These are phyloP conservation scores for Catocala fraxini DNA, from an alignment of 2,888 invertebrate genomes.

Conservation along the genomic window DNA sequence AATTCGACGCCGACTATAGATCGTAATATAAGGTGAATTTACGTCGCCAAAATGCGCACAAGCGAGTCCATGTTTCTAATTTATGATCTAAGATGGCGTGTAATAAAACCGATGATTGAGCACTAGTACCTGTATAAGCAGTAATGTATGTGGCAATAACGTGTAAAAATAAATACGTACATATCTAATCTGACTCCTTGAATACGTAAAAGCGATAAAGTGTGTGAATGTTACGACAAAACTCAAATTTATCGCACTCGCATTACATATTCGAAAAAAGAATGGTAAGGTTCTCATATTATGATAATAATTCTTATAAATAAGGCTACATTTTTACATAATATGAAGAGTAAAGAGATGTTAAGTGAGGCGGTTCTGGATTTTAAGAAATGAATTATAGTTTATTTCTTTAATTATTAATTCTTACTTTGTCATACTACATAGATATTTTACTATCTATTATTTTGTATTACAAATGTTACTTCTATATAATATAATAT, in stretches of 20 bases:
- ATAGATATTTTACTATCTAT: no score
- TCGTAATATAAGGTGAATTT: no score
- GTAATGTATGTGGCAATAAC: constrained; percentile 27
- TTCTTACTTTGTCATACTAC: neutral
- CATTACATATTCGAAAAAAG: constrained; percentile 51
- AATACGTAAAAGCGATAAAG: constrained; percentile 47
- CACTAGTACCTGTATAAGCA: constrained; percentile 7
- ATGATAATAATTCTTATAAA: constrained; percentile 55
- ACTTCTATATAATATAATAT: no score
- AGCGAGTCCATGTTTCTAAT: no score
- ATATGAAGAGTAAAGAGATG: constrained; percentile 33
- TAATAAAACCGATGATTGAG: constrained; percentile 16
- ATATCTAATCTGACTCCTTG: constrained; percentile 41
- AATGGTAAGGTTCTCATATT: constrained; percentile 53
- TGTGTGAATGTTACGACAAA: constrained; percentile 51
- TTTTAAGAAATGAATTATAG: constrained; percentile 17
- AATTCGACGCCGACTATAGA: no score
- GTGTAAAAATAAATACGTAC: constrained; percentile 31
- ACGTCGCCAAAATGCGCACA: no score
- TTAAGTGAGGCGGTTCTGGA: constrained; percentile 21
- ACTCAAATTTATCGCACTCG: constrained; percentile 52
- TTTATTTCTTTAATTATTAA: constrained; percentile 6
- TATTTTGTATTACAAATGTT: no score
- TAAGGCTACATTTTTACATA: constrained; percentile 44
- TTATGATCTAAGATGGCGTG: neutral